Evolutionary conservation across 2,113 vertebrate genomes (phyloP), one percentile per base, ranked within the genome.

Genomic region (Pelecanus crispus): DNA sequence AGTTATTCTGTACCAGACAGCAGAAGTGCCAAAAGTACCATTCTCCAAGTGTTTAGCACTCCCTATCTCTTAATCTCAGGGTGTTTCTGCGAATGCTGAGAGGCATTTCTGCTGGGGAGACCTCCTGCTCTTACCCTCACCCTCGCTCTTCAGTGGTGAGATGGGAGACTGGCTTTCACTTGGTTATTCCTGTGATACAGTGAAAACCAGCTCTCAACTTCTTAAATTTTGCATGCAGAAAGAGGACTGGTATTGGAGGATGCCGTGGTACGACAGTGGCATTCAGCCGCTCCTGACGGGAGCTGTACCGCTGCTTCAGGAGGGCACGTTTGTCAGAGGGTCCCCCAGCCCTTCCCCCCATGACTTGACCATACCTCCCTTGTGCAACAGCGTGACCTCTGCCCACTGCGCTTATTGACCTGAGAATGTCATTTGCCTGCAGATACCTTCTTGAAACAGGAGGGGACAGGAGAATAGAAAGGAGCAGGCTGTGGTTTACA

Each of bases 351-450:
- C 24, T 49, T 78, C 11, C 22, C 8, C 0, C n/a, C 21, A 1
- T 77, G 71, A 40, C 47, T 71, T 86, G 34, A 26, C 44, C 9
- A 6, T 42, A 19, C 59, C 55, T 83, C 20, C 15, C 10, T 45
- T 3, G 1, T 1, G 6, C 38, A 45, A 7, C 25, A 47, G 11
- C 0, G 0, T 7, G 2, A 22, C 36, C 26, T 81, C 67, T 71
- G 61, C 22, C 68, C 10, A 4, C 25, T 34, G 17, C 0, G 0
- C 20, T 5, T 38, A 17, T 77, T 45, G n/a, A n/a, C 44, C 74
- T 62, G 8, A 56, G 31, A 74, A 36, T 31, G 44, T 47, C 0
- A 0, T 84, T 81, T 85, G 47, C 42, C 38, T 45, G 3, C 29
- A 45, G 13, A 16, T 42, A 21, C 17, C 25, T 62, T 59, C 47